phyloP scores from a whole-genome alignment of 1,140 invertebrate species.

The Drosophila saltans region DNA sequence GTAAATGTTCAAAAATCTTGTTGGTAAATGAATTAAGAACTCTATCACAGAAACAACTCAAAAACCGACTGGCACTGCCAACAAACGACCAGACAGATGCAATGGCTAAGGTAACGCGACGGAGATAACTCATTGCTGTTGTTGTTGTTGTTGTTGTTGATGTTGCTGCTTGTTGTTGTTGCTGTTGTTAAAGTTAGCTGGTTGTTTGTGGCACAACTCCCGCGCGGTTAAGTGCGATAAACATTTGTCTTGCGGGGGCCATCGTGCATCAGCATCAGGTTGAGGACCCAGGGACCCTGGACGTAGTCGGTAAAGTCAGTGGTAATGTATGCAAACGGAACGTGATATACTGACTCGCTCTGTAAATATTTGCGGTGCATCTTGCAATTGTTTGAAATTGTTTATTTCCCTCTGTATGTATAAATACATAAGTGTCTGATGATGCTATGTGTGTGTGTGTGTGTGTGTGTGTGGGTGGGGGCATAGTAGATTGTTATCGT shows the following conservation, averaged over 20 bases:
- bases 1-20: constrained; percentile 19
- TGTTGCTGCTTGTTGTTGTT: constrained; percentile 16
- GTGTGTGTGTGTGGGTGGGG: constrained; percentile 28
- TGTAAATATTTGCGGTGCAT: constrained; percentile 47
- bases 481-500: constrained; percentile 44
- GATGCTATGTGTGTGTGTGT: background rate
- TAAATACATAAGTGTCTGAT: background rate
- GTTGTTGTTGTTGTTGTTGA: constrained; percentile 18
- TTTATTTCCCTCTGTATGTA: constrained; percentile 31
- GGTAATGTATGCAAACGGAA: constrained; percentile 50
- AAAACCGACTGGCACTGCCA: constrained; percentile 12
- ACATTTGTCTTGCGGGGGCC: constrained; percentile 39
- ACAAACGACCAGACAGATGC: constrained; percentile 9
- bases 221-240: constrained; percentile 48
- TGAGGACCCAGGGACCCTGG: constrained; percentile 31
- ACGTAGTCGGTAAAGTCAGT: constrained; percentile 3
- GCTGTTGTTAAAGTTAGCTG: constrained; percentile 14
- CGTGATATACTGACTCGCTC: constrained; percentile 49
- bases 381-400: constrained; percentile 48
- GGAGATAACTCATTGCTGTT: constrained; percentile 16
- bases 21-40: constrained; percentile 25
- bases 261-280: constrained; percentile 55
- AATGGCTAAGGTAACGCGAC: constrained; percentile 9
- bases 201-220: constrained; percentile 35
- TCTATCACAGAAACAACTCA: constrained; percentile 27